Evolutionary conservation across 2,113 vertebrate species (phyloP), one percentile per base, ranked within the genome.

Genomic region (Eurystomus gularis): DNA sequence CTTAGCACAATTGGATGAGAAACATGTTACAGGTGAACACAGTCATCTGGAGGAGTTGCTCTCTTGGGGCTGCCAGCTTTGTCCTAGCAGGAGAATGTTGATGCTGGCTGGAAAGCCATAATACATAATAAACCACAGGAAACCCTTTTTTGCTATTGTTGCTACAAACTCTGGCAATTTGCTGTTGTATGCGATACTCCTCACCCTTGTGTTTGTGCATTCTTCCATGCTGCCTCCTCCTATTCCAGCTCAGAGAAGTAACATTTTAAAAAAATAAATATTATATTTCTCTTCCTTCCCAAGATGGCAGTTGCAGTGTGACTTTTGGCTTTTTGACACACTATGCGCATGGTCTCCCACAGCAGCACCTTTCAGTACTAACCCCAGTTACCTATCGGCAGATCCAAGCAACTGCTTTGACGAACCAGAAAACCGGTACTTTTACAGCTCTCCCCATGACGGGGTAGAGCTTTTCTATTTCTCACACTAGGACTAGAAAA

Each of bases 301-400:
- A 26, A 44, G 52, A 35, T 23, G n/a, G 5, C 37, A 73, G 48
- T 9, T 69, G 25, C 16, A 24, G 25, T 46, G 58, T 64, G n/a
- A 48, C 10, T 66, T 88, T 60, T 0, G 8, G 62, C 42, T 66
- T 88, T n/a, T 73, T 69, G 18, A 39, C 57, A 51, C 0, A 1
- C 13, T 48, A 12, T 16, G 16, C 1, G 0, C 18, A 3, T 31
- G 21, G 7, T 28, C 10, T 72, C 62, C 20, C 18, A 24, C 2
- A 19, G 60, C 23, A 71, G 70, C 21, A 61, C 15, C 39, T 79
- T 57, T 61, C 35, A 85, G 40, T 26, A 25, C 4, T 49, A 48
- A 23, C 1, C 4, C 10, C n/a, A 40, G 13, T 25, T 39, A 64
- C 9, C 18, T 33, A 51, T 21, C 0, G 0, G 17, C n/a, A 54